Evolutionary conservation across 2,888 invertebrate genomes (phyloP).

Genomic region (Imbricaverruca yamaguchii): DNA sequence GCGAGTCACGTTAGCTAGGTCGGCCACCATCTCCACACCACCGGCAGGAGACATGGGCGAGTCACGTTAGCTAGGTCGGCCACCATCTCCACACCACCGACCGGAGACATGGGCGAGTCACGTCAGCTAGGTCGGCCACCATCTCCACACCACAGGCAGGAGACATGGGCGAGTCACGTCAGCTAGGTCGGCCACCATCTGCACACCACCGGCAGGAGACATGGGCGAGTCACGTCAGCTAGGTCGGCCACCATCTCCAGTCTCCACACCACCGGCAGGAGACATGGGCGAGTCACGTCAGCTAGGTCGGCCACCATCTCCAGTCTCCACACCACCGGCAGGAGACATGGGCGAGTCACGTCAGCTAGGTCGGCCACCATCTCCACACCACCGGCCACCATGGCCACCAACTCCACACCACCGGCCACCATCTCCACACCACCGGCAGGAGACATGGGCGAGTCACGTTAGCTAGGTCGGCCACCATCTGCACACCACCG

Average conservation of each 20-base stretch:
- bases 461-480: too few species aligned
- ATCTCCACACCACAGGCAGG: neutral
- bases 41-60: neutral
- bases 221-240: neutral
- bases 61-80: too few species aligned
- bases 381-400: too few species aligned
- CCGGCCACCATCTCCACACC: too few species aligned
- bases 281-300: neutral
- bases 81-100: neutral
- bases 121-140: too few species aligned
- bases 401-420: too few species aligned
- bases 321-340: neutral
- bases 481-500: neutral
- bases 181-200: neutral
- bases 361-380: too few species aligned
- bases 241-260: too few species aligned
- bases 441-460: neutral
- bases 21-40: too few species aligned
- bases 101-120: neutral
- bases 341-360: neutral
- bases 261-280: neutral
- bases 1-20: neutral
- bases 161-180: neutral
- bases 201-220: neutral
- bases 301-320: too few species aligned